phyloP scores from a whole-genome alignment of 2,113 vertebrate genomes.

The Nothobranchius furzeri region DNA sequence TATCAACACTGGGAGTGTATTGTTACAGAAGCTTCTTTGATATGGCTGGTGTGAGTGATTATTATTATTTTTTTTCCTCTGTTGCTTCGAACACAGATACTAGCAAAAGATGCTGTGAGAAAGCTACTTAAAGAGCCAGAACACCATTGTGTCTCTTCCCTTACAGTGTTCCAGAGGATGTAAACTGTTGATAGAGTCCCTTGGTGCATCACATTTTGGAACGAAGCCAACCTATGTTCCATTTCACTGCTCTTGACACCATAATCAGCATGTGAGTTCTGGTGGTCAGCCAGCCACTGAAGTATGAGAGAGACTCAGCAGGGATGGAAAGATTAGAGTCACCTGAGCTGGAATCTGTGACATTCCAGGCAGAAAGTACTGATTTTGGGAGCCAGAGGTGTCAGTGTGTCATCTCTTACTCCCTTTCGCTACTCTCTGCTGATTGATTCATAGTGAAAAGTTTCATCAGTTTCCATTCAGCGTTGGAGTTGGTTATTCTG shows the following conservation, averaged over 20 bases:
- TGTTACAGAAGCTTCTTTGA: conserved; percentile 25
- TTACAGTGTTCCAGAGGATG: conserved; percentile 36
- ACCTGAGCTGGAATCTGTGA: conserved; percentile 61
- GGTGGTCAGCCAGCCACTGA: conserved; percentile 39
- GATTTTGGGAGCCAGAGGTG: conserved; percentile 31
- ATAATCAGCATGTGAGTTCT: conserved; percentile 64
- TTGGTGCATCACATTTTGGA: conserved; percentile 46
- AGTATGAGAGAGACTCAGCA: conserved; percentile 46
- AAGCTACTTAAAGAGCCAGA: conserved; percentile 32
- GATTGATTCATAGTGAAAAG: conserved; percentile 14
- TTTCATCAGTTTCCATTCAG: background rate
- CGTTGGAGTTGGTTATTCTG: background rate
- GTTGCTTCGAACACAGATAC: background rate
- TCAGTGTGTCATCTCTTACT: conserved; percentile 17
- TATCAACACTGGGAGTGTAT: conserved; percentile 25
- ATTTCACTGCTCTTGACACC: conserved; percentile 62
- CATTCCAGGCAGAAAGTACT: conserved; percentile 40
- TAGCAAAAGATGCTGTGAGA: conserved; percentile 9
- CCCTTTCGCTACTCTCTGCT: conserved; percentile 14
- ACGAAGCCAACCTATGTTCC: conserved; percentile 54
- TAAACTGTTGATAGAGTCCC: conserved; percentile 53
- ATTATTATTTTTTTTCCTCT: background rate
- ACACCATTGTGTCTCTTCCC: conserved; percentile 25
- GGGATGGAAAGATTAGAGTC: conserved; percentile 51
- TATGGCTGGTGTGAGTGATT: background rate